Percentiles rank a stretch among this genome's conserved stretches.
Conservation (phyloP, 2,113 vertebrate species). For the Embiotoca jacksoni region DNA sequence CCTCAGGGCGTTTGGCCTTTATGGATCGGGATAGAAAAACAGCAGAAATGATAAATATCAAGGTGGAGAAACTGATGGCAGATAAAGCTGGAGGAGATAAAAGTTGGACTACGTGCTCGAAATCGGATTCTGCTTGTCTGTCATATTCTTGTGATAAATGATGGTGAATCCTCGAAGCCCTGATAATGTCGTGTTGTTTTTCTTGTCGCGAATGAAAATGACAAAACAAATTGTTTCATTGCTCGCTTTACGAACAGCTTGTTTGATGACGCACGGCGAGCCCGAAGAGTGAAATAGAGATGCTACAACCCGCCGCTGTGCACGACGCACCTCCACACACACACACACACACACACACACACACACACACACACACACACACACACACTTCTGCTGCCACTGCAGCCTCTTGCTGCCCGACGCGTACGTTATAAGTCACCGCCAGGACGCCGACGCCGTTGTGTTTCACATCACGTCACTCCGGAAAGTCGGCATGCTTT, state of each 20-base stretch:
- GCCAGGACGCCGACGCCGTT: too few relatives aligned
- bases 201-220: neutral
- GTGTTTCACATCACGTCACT: too few relatives aligned
- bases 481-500: too few relatives aligned
- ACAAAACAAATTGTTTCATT: neutral
- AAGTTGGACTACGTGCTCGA: constrained; percentile 32
- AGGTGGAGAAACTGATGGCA: constrained; percentile 9
- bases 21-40: constrained; percentile 12
- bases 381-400: too few relatives aligned
- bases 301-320: too few relatives aligned
- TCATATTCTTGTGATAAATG: neutral
- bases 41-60: constrained; percentile 32
- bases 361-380: too few relatives aligned
- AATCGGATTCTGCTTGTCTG: neutral
- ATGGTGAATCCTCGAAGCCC: neutral
- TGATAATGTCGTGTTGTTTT: neutral
- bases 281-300: too few relatives aligned
- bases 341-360: too few relatives aligned
- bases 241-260: neutral
- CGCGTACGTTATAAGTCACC: too few relatives aligned
- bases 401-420: too few relatives aligned
- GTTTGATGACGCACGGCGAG: neutral
- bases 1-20: neutral
- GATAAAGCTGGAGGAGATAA: constrained; percentile 33
- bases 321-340: too few relatives aligned